Percentiles rank a stretch among this genome's conserved stretches.
phyloP scores from a whole-genome alignment of 2,888 invertebrate species.

The Endomychus coccineus region DNA sequence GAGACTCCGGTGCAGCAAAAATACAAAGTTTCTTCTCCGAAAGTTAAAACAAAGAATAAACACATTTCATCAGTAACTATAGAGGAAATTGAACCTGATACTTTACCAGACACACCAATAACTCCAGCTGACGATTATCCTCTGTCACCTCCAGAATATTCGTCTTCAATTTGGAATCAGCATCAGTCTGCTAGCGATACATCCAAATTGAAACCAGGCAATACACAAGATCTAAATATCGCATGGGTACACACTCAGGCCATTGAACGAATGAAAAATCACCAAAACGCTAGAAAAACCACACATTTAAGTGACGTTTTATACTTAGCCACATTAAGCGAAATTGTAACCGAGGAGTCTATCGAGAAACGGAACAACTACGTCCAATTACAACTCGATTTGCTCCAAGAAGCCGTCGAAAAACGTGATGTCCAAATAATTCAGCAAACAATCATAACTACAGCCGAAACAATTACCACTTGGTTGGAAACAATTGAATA shows the following conservation, averaged over 20 bases:
- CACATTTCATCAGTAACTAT: slow-evolving; percentile 48
- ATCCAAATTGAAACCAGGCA: slow-evolving; percentile 21
- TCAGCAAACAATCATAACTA: slow-evolving; percentile 63
- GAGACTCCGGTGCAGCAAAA: slow-evolving; percentile 11
- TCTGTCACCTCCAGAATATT: slow-evolving; percentile 35
- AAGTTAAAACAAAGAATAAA: slow-evolving; percentile 36
- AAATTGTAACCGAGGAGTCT: slow-evolving; percentile 49
- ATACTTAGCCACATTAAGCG: slow-evolving; percentile 54
- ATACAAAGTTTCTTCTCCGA: slow-evolving; percentile 10
- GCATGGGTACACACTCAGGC: slow-evolving; percentile 50
- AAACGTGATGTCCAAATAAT: slow-evolving; percentile 51
- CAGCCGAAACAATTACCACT: slow-evolving; percentile 73
- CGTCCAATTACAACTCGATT: slow-evolving; percentile 53
- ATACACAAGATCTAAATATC: slow-evolving; percentile 37
- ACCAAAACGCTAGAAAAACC: slow-evolving; percentile 49
- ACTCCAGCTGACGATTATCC: slow-evolving; percentile 45
- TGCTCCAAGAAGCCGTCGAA: slow-evolving; percentile 53
- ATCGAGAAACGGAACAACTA: slow-evolving; percentile 50
- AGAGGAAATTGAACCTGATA: slow-evolving; percentile 47
- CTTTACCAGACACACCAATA: slow-evolving; percentile 44
- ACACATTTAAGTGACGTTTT: slow-evolving; percentile 55
- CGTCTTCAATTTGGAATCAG: slow-evolving; percentile 25
- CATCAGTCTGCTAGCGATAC: slow-evolving; percentile 9
- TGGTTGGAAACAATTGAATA: slow-evolving; percentile 84
- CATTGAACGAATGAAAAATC: slow-evolving; percentile 50